Base-by-base conservation (phyloP, 2,888 invertebrate genomes). In the Synanthedon tipuliformis region DNA sequence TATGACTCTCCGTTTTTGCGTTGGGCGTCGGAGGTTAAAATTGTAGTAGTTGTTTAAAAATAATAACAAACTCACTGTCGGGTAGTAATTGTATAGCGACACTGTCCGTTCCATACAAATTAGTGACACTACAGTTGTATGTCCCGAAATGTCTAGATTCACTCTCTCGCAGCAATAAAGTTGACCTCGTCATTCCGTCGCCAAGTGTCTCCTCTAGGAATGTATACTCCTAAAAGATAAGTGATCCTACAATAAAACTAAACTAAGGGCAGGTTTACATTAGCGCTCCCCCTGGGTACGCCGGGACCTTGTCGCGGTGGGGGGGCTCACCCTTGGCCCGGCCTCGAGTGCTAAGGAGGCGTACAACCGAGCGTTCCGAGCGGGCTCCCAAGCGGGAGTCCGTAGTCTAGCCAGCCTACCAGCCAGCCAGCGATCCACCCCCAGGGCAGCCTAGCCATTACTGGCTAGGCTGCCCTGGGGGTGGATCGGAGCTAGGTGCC, bases 51-150 rank as follows among this genome's bases (percentile, higher is more conserved):
- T 34, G 10, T 34, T 34, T 34, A 34, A 7, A 34, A 10, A 34
- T 34, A 34, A 8, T 10, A 34, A 34, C 2, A 34, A 34, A 91
- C 94, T 93, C 90, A 98, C 98, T 95, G 86, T 96, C 95, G 60
- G 94, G 93, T 73, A 94, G 89, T 59, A 98, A 88, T 56, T 91
- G 91, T 57, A 98, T 96, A 73, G 95, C 91, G 61, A 94, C 89
- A 50, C 93, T 93, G 69, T 95, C 96, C 57, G 91, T 91, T 34
- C 98, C 98, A 70, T 95, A 97, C 27, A 92, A 90, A 77, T 98
- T 98, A 52, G 92, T 90, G n/a, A 97, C 96, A 51, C 95, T 95
- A 75, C 98, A 98, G 81, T 98, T 98, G 85, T 97, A 98, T 57
- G 90, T 89, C 27, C 97, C 97, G 75, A 95, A 98, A 78, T 98